Evolutionary conservation across 2,113 vertebrate genomes (phyloP).

Genomic region (Seriola aureovittata): DNA sequence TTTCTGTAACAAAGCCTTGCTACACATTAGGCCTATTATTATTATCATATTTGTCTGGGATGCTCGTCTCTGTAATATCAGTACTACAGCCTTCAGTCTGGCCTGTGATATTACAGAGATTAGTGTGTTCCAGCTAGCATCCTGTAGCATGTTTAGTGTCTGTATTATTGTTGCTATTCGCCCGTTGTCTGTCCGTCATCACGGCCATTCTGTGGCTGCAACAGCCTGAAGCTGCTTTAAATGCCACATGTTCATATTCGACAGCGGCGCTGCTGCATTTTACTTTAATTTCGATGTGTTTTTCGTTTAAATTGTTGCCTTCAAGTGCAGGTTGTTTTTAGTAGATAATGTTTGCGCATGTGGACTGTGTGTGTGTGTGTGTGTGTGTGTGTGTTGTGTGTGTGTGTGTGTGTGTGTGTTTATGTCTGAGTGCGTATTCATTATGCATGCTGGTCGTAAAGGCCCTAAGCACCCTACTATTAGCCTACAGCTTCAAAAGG

Average conservation of each 20-base stretch:
- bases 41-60: background rate
- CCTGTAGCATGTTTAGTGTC: slow-evolving; percentile 24
- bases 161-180: slow-evolving; percentile 16
- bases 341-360: slow-evolving; percentile 72
- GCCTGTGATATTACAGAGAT: slow-evolving; percentile 1
- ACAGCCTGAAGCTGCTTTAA: background rate
- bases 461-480: slow-evolving; percentile 25
- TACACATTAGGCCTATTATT: background rate
- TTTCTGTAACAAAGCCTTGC: background rate
- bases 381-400: background rate
- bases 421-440: background rate
- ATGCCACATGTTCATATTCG: background rate
- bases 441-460: background rate
- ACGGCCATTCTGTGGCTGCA: background rate
- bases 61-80: background rate
- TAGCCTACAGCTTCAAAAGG: background rate
- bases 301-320: background rate
- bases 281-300: background rate
- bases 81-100: background rate
- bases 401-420: slow-evolving; percentile 5
- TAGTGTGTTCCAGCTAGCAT: slow-evolving; percentile 41
- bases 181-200: background rate
- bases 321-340: background rate
- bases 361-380: background rate
- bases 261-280: background rate